Evolutionary conservation across 2,113 vertebrate genomes (phyloP).

Genomic region (Plotosus lineatus): DNA sequence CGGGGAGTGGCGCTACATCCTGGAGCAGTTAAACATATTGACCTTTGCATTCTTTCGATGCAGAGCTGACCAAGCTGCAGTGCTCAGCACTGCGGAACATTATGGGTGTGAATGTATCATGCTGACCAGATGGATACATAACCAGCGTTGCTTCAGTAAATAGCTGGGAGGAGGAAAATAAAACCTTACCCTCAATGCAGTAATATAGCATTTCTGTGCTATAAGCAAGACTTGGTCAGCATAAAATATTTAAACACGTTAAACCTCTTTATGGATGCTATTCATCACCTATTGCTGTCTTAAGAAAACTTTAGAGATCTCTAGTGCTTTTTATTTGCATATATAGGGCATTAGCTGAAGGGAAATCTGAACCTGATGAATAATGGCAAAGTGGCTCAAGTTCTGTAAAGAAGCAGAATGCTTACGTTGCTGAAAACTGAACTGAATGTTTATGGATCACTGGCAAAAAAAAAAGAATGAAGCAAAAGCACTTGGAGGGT

Average conservation of each 20-base stretch:
- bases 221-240: not conserved
- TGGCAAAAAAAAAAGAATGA: not conserved
- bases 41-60: slow-evolving; percentile 28
- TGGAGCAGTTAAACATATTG: slow-evolving; percentile 33
- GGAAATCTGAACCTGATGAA: slow-evolving; percentile 53
- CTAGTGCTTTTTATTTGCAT: not conserved
- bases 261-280: not conserved
- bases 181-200: slow-evolving; percentile 54
- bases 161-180: slow-evolving; percentile 54
- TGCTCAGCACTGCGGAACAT: slow-evolving; percentile 46
- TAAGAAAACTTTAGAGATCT: not conserved
- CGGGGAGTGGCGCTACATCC: not conserved
- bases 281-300: not conserved
- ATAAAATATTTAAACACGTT: not conserved
- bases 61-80: slow-evolving; percentile 41
- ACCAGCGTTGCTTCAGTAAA: slow-evolving; percentile 51
- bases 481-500: too few relatives aligned
- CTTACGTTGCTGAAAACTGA: slow-evolving; percentile 36
- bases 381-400: slow-evolving; percentile 54
- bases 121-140: slow-evolving; percentile 47
- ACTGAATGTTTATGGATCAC: not conserved
- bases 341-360: slow-evolving; percentile 15
- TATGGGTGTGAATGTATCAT: slow-evolving; percentile 50
- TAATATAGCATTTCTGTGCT: slow-evolving; percentile 49
- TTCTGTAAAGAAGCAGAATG: slow-evolving; percentile 38